These are phyloP conservation scores for Tenebrosternarchus preto DNA, from an alignment of 2,113 vertebrate species.

Conservation along the genomic window DNA sequence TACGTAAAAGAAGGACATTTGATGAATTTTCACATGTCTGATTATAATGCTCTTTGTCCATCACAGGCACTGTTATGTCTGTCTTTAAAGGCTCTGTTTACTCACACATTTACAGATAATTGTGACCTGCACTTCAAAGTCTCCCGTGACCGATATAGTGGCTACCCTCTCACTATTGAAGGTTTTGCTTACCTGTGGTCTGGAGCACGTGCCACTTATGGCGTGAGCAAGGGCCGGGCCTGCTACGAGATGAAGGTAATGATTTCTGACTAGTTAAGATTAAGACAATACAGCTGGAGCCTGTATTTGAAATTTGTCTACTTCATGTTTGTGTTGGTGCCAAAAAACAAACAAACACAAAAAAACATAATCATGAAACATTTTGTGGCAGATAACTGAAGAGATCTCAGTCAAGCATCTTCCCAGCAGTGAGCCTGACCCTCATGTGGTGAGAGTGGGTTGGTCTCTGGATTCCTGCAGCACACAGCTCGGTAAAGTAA, in stretches of 20 bases:
- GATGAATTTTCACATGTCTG: background rate
- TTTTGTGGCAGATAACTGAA: conserved; percentile 79
- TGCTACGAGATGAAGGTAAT: conserved; percentile 90
- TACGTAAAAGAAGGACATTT: background rate
- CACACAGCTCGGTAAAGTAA: conserved; percentile 83
- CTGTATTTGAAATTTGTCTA: background rate
- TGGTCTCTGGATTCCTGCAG: conserved; percentile 89
- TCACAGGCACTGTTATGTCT: background rate
- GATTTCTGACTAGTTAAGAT: background rate
- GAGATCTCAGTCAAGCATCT: conserved; percentile 89
- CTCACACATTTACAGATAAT: conserved; percentile 76
- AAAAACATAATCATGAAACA: background rate
- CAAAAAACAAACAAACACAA: too few species aligned
- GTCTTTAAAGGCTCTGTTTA: background rate
- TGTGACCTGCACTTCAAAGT: conserved; percentile 92
- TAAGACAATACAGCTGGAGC: background rate
- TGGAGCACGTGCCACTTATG: conserved; percentile 85
- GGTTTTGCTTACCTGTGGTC: conserved; percentile 92
- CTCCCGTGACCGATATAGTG: conserved; percentile 84
- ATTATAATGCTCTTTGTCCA: background rate
- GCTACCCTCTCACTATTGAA: conserved; percentile 87
- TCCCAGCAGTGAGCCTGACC: conserved; percentile 84
- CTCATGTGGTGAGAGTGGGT: conserved; percentile 86
- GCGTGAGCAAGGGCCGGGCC: conserved; percentile 78
- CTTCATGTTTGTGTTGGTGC: background rate